These are phyloP conservation scores for Schizopygopsis pylzovi DNA, from an alignment of 2,797 vertebrate genomes.

Conservation along the genomic window DNA sequence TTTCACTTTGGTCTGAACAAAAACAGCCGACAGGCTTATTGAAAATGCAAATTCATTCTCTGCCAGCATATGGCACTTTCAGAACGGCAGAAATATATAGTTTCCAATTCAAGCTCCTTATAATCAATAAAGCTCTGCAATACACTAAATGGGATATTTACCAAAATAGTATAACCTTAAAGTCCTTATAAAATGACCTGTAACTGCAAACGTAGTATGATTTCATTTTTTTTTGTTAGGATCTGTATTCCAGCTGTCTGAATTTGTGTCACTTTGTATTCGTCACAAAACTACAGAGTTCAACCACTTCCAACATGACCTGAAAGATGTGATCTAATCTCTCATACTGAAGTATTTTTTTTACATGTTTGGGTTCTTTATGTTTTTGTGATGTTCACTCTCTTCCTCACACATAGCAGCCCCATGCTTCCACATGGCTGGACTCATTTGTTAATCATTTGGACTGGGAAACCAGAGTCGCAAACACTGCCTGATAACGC, in stretches of 20 bases:
- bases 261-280: not conserved
- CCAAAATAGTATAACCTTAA: not conserved
- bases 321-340: constrained; percentile 16
- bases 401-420: not conserved
- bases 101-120: not conserved
- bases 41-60: not conserved
- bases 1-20: not conserved
- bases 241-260: not conserved
- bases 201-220: not conserved
- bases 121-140: not conserved
- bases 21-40: not conserved
- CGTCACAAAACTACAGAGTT: not conserved
- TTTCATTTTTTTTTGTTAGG: not conserved
- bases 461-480: constrained; percentile 51
- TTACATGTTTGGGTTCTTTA: constrained; percentile 47
- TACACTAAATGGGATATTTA: not conserved
- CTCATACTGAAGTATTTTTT: not conserved
- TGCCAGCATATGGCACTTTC: not conserved
- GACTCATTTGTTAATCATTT: constrained; percentile 58
- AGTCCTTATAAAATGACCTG: not conserved
- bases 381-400: constrained; percentile 45
- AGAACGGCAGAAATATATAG: not conserved
- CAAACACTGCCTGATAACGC: constrained; percentile 44
- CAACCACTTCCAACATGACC: not conserved
- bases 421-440: constrained; percentile 38